A percentile compares a stretch with the other conserved stretches of the same genome.
Conservation (phyloP, 2,797 vertebrate species). For the Acanthurus leucopareius region DNA sequence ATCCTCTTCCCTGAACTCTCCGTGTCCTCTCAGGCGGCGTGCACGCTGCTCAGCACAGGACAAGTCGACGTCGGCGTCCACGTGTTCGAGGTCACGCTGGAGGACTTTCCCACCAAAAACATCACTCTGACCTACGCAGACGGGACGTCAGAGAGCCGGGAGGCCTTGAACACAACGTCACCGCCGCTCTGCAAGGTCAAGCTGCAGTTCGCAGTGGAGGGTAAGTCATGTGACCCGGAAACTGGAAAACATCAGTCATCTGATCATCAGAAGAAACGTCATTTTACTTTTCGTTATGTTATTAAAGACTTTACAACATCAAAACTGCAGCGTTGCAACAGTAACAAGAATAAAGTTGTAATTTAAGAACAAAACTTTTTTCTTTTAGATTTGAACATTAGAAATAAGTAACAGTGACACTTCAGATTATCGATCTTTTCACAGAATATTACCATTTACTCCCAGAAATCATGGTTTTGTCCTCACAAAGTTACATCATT, state of each 20-base stretch:
- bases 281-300: too few relatives aligned
- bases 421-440: neutral
- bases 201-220: constrained; percentile 78
- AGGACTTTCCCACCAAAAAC: constrained; percentile 68
- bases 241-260: too few relatives aligned
- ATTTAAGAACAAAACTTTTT: neutral
- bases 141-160: neutral
- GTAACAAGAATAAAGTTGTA: neutral
- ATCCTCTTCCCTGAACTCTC: neutral
- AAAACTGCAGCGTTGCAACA: too few relatives aligned
- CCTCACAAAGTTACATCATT: neutral
- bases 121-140: constrained; percentile 68
- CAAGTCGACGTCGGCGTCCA: constrained; percentile 41
- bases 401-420: neutral
- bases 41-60: constrained; percentile 45
- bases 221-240: constrained; percentile 55
- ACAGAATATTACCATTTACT: too few relatives aligned
- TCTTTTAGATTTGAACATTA: too few relatives aligned
- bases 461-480: neutral
- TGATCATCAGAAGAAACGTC: too few relatives aligned
- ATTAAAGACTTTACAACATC: too few relatives aligned
- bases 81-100: constrained; percentile 73
- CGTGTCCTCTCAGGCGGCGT: constrained; percentile 48
- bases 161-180: neutral
- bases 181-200: constrained; percentile 71